Conservation (phyloP, 2,113 vertebrate species). For the Meriones unguiculatus region DNA sequence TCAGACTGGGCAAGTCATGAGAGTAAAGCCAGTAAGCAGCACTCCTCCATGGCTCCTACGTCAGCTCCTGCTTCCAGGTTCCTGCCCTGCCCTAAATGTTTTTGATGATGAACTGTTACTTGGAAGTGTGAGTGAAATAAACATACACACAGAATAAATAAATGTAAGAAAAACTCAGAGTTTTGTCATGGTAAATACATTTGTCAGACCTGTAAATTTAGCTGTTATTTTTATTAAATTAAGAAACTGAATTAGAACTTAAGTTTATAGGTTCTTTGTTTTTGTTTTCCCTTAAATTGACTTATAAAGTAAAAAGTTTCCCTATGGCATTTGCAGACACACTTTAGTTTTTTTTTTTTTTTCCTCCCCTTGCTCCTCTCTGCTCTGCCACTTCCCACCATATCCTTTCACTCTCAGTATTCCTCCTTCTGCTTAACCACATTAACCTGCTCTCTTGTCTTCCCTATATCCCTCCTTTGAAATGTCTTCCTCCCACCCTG, state of each 20-base stretch:
- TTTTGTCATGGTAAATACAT: slow-evolving; percentile 26
- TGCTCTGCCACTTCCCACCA: not conserved
- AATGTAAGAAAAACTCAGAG: not conserved
- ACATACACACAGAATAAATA: not conserved
- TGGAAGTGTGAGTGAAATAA: too few species aligned
- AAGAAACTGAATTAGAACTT: slow-evolving; percentile 31
- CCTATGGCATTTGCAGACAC: not conserved
- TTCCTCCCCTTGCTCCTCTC: not conserved
- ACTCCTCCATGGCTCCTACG: too few species aligned
- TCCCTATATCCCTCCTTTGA: not conserved
- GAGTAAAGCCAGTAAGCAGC: too few species aligned
- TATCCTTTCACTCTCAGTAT: not conserved
- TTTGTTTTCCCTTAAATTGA: not conserved
- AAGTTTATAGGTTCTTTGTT: not conserved
- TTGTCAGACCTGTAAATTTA: slow-evolving; percentile 58
- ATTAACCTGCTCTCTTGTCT: not conserved
- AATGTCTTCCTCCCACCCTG: not conserved
- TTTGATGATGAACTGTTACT: too few species aligned
- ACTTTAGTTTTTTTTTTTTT: not conserved
- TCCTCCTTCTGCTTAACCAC: not conserved
- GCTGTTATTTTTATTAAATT: slow-evolving; percentile 44
- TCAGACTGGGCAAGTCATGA: too few species aligned
- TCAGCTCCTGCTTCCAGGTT: too few species aligned
- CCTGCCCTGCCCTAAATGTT: too few species aligned
- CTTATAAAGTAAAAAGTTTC: not conserved